Percentiles rank a stretch among this genome's conserved stretches.
Conservation (phyloP, 2,888 invertebrate genomes). For the Acleris emargana region DNA sequence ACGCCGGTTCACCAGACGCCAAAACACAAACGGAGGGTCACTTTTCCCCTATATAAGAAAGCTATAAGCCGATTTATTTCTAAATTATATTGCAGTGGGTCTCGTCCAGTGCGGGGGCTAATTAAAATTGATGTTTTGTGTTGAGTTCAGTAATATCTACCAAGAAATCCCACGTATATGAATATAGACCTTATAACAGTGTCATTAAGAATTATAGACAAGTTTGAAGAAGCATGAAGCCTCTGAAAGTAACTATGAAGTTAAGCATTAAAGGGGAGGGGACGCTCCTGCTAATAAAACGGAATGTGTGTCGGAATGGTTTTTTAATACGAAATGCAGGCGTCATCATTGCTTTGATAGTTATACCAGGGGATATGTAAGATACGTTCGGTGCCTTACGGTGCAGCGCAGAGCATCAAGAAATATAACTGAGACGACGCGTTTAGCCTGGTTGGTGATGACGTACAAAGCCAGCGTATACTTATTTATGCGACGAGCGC, state of each 20-base stretch:
- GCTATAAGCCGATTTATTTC: constrained; percentile 23
- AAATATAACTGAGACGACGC: too few species aligned
- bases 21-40: constrained; percentile 22
- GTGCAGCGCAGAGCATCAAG: too few species aligned
- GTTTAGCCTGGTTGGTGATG: too few species aligned
- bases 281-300: constrained; percentile 9
- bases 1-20: constrained; percentile 19
- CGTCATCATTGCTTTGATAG: constrained; percentile 5
- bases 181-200: too few species aligned
- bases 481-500: too few species aligned
- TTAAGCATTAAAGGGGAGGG: constrained; percentile 5
- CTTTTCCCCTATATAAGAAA: constrained; percentile 26
- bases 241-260: too few species aligned
- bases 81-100: constrained; percentile 7
- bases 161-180: too few species aligned
- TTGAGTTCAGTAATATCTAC: too few species aligned
- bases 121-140: constrained; percentile 46
- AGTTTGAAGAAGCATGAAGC: too few species aligned
- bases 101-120: constrained; percentile 30
- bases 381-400: not conserved
- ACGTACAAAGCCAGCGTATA: too few species aligned
- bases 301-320: constrained; percentile 16
- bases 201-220: too few species aligned
- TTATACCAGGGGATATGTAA: not conserved
- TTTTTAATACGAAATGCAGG: constrained; percentile 4